Evolutionary conservation across 1,140 invertebrate species (phyloP).

Genomic region (Calliopsis andreniformis): DNA sequence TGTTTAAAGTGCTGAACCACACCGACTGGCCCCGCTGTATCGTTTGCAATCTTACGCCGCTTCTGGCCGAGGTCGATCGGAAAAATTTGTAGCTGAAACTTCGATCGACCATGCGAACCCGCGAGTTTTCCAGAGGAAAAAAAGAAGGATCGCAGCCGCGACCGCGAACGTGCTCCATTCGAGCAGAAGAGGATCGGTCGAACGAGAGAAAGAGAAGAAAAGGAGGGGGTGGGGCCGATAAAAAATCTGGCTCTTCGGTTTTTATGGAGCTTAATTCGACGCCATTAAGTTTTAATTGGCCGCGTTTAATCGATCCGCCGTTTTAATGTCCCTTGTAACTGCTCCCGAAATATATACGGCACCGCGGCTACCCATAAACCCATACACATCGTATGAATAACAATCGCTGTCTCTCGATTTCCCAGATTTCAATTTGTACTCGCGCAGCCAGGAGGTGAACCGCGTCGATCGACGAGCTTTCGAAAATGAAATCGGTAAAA

Average conservation of each 20-base stretch:
- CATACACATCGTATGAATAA: constrained; percentile 37
- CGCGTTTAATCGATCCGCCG: constrained; percentile 49
- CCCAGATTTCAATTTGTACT: constrained; percentile 26
- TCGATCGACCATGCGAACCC: neutral
- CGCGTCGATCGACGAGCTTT: neutral
- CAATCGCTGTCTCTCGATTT: constrained; percentile 1
- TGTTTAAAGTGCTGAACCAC: neutral
- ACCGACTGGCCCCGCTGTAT: neutral
- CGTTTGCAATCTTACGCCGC: constrained; percentile 10
- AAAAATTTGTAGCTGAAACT: constrained; percentile 1
- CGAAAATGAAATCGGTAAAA: no score
- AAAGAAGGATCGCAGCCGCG: neutral
- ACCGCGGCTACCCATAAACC: constrained; percentile 34
- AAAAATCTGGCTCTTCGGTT: constrained; percentile 48
- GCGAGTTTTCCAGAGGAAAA: neutral
- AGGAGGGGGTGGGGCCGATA: neutral
- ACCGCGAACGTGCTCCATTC: neutral
- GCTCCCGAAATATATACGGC: constrained; percentile 30
- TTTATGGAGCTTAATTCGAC: constrained; percentile 50
- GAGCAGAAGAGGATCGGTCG: neutral
- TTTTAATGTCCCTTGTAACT: constrained; percentile 50
- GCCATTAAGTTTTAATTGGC: constrained; percentile 53
- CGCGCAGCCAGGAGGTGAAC: neutral
- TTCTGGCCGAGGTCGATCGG: neutral
- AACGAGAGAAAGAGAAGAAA: constrained; percentile 2